Conservation (phyloP, 2,888 invertebrate species). For the Pheosia tremula region DNA sequence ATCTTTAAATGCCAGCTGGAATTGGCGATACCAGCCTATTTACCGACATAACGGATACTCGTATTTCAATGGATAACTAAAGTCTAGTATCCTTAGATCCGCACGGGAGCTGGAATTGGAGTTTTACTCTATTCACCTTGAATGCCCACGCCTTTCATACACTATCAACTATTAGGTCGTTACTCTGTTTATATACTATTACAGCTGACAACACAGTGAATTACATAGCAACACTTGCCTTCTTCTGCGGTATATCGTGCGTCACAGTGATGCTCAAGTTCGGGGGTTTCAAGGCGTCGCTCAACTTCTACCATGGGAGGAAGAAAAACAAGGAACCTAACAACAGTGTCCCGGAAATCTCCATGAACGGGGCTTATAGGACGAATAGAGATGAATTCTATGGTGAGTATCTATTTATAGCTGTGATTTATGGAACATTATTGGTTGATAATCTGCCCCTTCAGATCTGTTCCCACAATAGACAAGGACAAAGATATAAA, state of each 20-base stretch:
- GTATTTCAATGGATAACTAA: too few relatives aligned
- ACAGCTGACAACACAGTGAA: slow-evolving; percentile 41
- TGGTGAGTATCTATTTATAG: slow-evolving; percentile 44
- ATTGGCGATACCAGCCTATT: too few relatives aligned
- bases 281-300: slow-evolving; percentile 62
- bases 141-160: too few relatives aligned
- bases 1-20: too few relatives aligned
- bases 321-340: slow-evolving; percentile 38
- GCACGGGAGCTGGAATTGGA: too few relatives aligned
- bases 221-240: slow-evolving; percentile 38
- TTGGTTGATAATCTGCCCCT: not conserved
- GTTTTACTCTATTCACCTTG: too few relatives aligned
- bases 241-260: slow-evolving; percentile 41
- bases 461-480: too few relatives aligned
- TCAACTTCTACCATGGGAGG: slow-evolving; percentile 53
- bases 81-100: too few relatives aligned
- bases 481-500: too few relatives aligned
- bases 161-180: not conserved
- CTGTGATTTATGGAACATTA: not conserved
- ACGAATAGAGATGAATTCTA: slow-evolving; percentile 61
- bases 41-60: too few relatives aligned
- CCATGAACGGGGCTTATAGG: slow-evolving; percentile 66
- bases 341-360: slow-evolving; percentile 44
- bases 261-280: slow-evolving; percentile 56
- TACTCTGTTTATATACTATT: slow-evolving; percentile 10